Conservation (phyloP, 2,888 invertebrate genomes). For the Torymus texanus region DNA sequence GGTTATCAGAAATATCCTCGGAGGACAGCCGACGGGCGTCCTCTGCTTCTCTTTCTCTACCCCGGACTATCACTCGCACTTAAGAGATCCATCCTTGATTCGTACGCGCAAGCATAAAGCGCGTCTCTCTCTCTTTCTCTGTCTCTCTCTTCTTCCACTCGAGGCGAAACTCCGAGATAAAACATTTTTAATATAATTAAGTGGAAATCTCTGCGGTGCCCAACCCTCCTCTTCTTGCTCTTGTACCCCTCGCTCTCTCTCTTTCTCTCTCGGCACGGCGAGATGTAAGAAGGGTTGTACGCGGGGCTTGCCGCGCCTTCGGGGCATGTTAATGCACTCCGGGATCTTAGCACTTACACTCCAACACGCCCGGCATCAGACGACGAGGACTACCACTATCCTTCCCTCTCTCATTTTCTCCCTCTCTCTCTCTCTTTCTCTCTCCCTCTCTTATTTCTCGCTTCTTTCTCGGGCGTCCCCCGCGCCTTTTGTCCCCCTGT, state of each 20-base stretch:
- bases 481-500: conserved; percentile 49
- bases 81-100: conserved; percentile 32
- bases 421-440: conserved; percentile 59
- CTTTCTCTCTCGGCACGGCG: conserved; percentile 63
- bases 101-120: conserved; percentile 31
- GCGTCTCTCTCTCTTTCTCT: not conserved
- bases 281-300: conserved; percentile 75
- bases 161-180: conserved; percentile 60
- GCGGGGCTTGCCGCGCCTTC: conserved; percentile 69
- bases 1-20: conserved; percentile 40
- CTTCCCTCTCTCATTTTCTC: conserved; percentile 53
- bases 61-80: conserved; percentile 12
- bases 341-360: conserved; percentile 76
- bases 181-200: conserved; percentile 75
- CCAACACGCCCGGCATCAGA: conserved; percentile 68
- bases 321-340: conserved; percentile 75
- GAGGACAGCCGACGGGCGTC: not conserved
- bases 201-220: conserved; percentile 72
- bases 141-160: not conserved
- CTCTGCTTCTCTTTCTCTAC: no score
- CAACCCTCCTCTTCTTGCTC: conserved; percentile 53
- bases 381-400: conserved; percentile 29
- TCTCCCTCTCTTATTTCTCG: conserved; percentile 56
- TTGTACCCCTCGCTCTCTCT: conserved; percentile 40
- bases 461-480: conserved; percentile 47